phyloP scores from a whole-genome alignment of 2,888 invertebrate genomes.

The Embidobia sp. region DNA sequence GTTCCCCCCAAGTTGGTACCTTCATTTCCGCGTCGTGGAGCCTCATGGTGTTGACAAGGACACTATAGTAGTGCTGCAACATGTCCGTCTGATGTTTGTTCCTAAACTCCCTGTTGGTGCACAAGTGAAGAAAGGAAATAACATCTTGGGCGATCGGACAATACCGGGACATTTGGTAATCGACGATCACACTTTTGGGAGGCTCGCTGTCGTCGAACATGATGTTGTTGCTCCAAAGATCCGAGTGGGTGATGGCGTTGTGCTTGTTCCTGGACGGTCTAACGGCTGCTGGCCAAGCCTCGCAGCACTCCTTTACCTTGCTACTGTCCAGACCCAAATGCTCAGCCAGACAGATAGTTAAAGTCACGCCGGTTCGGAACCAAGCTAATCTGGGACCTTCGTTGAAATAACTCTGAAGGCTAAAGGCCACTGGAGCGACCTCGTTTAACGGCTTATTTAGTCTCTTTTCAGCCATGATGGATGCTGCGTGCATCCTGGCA shows the following conservation, averaged over 20 bases:
- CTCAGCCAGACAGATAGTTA: slow-evolving; percentile 69
- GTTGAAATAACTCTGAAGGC: slow-evolving; percentile 28
- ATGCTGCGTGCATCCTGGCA: slow-evolving; percentile 75
- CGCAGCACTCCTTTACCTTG: slow-evolving; percentile 36
- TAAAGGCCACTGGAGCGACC: slow-evolving; percentile 70
- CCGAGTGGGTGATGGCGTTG: slow-evolving; percentile 84
- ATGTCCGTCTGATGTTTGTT: slow-evolving; percentile 37
- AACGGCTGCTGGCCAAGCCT: slow-evolving; percentile 27
- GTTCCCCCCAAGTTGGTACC: slow-evolving; percentile 78
- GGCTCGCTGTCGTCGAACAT: slow-evolving; percentile 83
- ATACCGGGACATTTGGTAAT: slow-evolving; percentile 87
- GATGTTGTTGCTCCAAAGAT: slow-evolving; percentile 86
- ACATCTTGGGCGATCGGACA: slow-evolving; percentile 62
- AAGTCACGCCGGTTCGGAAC: slow-evolving; percentile 28
- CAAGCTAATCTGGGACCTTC: slow-evolving; percentile 62
- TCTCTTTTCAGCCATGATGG: slow-evolving; percentile 73
- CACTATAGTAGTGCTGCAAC: slow-evolving; percentile 58
- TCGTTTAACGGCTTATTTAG: slow-evolving; percentile 68
- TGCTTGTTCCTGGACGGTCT: slow-evolving; percentile 51
- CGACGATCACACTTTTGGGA: slow-evolving; percentile 85
- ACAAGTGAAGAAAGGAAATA: slow-evolving; percentile 57
- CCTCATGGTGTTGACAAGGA: slow-evolving; percentile 36
- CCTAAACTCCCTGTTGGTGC: slow-evolving; percentile 46
- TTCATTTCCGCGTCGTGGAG: slow-evolving; percentile 62
- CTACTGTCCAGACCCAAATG: slow-evolving; percentile 45